Conservation (phyloP, 92 coral and sea anemone genomes). For the Paramuricea clavata region DNA sequence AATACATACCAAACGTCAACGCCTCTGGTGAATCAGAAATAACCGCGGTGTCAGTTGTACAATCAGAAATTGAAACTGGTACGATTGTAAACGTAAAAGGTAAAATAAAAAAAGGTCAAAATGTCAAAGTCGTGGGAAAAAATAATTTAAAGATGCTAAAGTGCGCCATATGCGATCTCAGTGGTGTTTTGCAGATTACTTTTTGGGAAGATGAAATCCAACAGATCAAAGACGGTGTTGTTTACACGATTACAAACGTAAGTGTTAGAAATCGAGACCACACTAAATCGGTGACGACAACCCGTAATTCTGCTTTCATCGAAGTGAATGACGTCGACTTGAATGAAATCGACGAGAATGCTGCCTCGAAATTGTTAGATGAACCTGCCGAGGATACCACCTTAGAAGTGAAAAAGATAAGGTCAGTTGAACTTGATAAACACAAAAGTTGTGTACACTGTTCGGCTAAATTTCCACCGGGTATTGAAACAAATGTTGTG, state of each 20-base stretch:
- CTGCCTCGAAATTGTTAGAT: constrained; percentile 1
- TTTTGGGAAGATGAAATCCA: not conserved
- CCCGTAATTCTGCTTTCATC: not conserved
- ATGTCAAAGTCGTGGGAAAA: constrained; percentile 1
- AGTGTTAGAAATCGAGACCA: not conserved
- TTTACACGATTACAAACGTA: not conserved
- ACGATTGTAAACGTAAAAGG: not conserved
- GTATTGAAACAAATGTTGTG: constrained; percentile 15
- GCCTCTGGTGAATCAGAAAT: not conserved
- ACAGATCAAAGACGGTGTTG: not conserved
- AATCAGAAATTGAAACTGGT: not conserved
- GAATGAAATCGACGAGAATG: constrained; percentile 2
- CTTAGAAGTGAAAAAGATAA: constrained; percentile 3
- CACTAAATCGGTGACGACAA: not conserved
- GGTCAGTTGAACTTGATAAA: constrained; percentile 13
- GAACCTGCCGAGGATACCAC: not conserved
- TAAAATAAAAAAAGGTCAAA: not conserved
- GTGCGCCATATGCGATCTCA: constrained; percentile 8
- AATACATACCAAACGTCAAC: not conserved
- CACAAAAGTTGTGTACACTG: constrained; percentile 22
- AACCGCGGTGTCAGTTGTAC: not conserved
- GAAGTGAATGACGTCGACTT: constrained; percentile 7
- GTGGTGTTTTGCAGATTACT: not conserved
- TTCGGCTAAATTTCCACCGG: constrained; percentile 19
- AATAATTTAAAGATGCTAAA: not conserved